Conservation (phyloP, 2,888 invertebrate genomes). For the Napeogenes inachia region DNA sequence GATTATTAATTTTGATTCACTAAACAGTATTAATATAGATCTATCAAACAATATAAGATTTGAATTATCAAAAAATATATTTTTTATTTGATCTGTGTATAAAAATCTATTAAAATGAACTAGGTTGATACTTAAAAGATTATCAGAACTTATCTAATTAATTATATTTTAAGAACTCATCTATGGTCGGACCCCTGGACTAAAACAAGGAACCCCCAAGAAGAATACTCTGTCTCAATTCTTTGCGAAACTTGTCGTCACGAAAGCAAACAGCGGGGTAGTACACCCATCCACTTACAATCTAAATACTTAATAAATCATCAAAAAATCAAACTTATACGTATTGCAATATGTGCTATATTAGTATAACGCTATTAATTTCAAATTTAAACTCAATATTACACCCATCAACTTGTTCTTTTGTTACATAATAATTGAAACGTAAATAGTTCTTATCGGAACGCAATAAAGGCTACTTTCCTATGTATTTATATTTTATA, state of each 20-base stretch:
- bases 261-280: constrained; percentile 24
- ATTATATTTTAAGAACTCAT: too few relatives aligned
- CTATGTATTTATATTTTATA: not conserved
- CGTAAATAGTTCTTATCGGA: not conserved
- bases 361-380: not conserved
- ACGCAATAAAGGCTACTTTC: not conserved
- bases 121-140: too few relatives aligned
- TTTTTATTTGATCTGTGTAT: too few relatives aligned
- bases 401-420: not conserved
- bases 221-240: constrained; percentile 28
- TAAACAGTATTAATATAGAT: too few relatives aligned
- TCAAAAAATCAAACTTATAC: constrained; percentile 13
- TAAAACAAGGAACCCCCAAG: constrained; percentile 34
- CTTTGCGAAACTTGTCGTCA: constrained; percentile 31
- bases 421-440: not conserved
- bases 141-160: too few relatives aligned
- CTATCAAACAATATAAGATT: too few relatives aligned
- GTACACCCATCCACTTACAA: constrained; percentile 14
- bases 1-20: too few relatives aligned
- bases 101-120: too few relatives aligned
- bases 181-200: constrained; percentile 9
- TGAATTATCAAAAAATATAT: too few relatives aligned
- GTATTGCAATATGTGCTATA: not conserved
- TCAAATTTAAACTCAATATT: not conserved
- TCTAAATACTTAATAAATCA: constrained; percentile 7